phyloP scores from a whole-genome alignment of 2,888 invertebrate species.

The Strigamia maritima region DNA sequence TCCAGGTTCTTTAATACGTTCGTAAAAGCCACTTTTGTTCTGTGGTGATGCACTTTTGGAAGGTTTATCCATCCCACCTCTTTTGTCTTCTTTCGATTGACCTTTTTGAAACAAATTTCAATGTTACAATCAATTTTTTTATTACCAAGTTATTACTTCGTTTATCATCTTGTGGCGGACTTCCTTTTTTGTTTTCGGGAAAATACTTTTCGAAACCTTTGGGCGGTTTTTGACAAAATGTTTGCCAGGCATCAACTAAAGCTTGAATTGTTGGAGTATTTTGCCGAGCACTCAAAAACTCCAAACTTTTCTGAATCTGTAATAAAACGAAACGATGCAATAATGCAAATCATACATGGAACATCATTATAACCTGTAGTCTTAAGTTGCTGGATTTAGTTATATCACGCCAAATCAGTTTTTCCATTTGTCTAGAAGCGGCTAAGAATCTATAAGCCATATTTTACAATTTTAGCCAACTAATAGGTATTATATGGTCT shows the following conservation, averaged over 20 bases:
- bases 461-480: conserved; percentile 9
- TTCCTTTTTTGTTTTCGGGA: conserved; percentile 56
- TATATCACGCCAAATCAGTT: neutral
- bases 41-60: neutral
- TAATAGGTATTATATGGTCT: neutral
- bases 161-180: conserved; percentile 45
- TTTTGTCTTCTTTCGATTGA: conserved; percentile 35
- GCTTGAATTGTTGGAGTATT: conserved; percentile 43
- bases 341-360: neutral
- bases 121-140: conserved; percentile 42
- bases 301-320: conserved; percentile 36
- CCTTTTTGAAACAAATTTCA: neutral
- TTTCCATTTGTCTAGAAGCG: conserved; percentile 38
- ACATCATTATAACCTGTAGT: neutral
- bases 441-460: conserved; percentile 31
- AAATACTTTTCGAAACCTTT: conserved; percentile 94
- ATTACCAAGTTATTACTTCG: conserved; percentile 45
- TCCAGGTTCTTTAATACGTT: conserved; percentile 25
- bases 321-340: conserved; percentile 6
- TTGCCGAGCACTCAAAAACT: conserved; percentile 22
- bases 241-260: conserved; percentile 62
- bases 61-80: conserved; percentile 41
- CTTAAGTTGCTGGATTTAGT: neutral
- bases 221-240: conserved; percentile 74
- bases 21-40: conserved; percentile 28